Base-by-base conservation (phyloP, 2,797 vertebrate species). In the Muscicapa striata region DNA sequence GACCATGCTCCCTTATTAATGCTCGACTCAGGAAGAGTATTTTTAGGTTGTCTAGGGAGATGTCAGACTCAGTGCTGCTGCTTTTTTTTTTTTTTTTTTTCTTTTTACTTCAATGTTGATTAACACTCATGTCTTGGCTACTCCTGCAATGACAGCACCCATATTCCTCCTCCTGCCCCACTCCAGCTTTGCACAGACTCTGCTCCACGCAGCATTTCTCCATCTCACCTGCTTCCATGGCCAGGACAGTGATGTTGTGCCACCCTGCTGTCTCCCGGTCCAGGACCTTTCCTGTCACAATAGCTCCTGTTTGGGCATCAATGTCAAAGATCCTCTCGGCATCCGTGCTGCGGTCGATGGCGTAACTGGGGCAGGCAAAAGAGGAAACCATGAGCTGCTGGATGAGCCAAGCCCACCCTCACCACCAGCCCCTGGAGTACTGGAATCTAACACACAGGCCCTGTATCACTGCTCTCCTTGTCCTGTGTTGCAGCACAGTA, bases 201-300 rank as follows among this genome's bases (percentile, higher is more conserved):
- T 62, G 54, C 48, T 49, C 72, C 54, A 17, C 32, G 4, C n/a
- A n/a, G 38, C 15, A 7, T 9, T 13, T 13, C 15, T 24, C 55
- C 72, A 10, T 12, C 98, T 97, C 98, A 99, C 99, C 99, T 97
- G 99, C 98, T 98, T 99, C 99, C 94, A 98, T 98, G 0, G 99
- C 99, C 94, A 98, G 98, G 95, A 99, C 98, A 0, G 99, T 99
- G 98, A 99, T 99, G 95, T 99, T 99, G 98, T 99, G 99, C 99
- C 99, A 99, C 84, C 99, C 99, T 3, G 99, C 98, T 0, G 99
- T 99, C 97, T 99, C 99, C 14, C 99, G 96, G 97, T 99, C 99
- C 98, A 99, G 96, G 70, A 98, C 97, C 96, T 99, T 99, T 91
- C 98, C 98, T 51, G 99, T 98, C 79, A 98, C 98, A 81, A 99